Percentiles rank a stretch among this genome's conserved stretches.
phyloP scores from a whole-genome alignment of 2,797 vertebrate genomes.

The Microctenopoma stevenorrisi region DNA sequence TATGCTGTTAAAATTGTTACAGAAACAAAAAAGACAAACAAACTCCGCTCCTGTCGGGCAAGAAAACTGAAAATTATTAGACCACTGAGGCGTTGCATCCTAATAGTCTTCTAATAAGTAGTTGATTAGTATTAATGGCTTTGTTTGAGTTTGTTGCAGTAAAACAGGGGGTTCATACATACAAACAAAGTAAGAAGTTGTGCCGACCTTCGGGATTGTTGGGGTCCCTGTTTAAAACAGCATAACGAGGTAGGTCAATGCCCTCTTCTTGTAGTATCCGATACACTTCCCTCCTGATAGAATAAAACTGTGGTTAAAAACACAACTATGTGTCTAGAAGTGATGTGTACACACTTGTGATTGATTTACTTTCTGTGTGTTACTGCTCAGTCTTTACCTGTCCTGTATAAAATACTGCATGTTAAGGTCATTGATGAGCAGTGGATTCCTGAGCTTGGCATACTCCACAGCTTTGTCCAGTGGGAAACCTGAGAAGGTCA shows the following conservation, averaged over 20 bases:
- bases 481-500: slow-evolving; percentile 88
- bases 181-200: not conserved
- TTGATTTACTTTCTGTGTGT: not conserved
- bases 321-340: not conserved
- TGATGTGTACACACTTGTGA: not conserved
- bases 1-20: not conserved
- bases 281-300: slow-evolving; percentile 95
- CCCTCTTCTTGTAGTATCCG: slow-evolving; percentile 96
- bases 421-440: slow-evolving; percentile 97
- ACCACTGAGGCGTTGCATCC: not conserved
- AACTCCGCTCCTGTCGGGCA: not conserved
- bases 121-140: too few species aligned
- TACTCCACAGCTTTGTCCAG: slow-evolving; percentile 98
- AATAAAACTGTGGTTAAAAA: not conserved
- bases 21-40: not conserved
- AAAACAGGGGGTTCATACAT: not conserved
- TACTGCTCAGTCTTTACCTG: slow-evolving; percentile 81
- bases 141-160: not conserved
- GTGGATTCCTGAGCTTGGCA: slow-evolving; percentile 92
- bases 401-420: slow-evolving; percentile 99
- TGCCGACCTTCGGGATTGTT: slow-evolving; percentile 91
- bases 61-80: not conserved
- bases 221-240: slow-evolving; percentile 94
- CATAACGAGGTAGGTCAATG: slow-evolving; percentile 96
- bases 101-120: not conserved